Percentiles rank a stretch among this genome's conserved stretches.
These are phyloP conservation scores for Arremon aurantiirostris DNA, from an alignment of 2,797 vertebrate species.

Conservation along the genomic window DNA sequence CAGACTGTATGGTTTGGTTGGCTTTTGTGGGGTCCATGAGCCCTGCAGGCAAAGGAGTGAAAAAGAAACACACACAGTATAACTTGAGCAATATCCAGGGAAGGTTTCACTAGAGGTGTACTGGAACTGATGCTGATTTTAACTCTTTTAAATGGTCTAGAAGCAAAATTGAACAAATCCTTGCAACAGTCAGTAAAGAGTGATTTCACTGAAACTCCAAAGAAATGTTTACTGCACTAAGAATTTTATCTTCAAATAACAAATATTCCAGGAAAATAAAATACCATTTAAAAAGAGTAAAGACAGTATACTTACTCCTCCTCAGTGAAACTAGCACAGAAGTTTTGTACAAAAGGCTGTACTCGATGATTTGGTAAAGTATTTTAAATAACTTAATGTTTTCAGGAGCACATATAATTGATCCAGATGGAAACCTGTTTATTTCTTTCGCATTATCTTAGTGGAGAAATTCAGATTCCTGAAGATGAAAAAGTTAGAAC, in stretches of 20 bases:
- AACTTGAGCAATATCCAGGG: not conserved
- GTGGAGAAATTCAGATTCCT: slow-evolving; percentile 74
- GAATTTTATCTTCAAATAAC: not conserved
- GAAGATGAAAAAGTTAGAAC: slow-evolving; percentile 57
- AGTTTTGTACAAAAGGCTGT: not conserved
- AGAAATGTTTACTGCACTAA: not conserved
- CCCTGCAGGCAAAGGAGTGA: not conserved
- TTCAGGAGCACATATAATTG: slow-evolving; percentile 75
- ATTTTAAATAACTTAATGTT: slow-evolving; percentile 22
- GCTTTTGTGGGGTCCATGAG: not conserved
- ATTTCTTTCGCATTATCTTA: slow-evolving; percentile 78
- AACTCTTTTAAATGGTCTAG: not conserved
- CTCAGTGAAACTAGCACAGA: not conserved
- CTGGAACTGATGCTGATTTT: not conserved
- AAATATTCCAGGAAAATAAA: not conserved
- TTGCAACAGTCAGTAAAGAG: not conserved
- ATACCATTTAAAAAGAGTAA: not conserved
- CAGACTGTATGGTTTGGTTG: not conserved
- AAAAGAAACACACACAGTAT: not conserved
- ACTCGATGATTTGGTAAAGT: not conserved
- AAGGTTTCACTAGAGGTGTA: not conserved
- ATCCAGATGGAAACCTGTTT: slow-evolving; percentile 73
- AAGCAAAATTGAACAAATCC: not conserved
- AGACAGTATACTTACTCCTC: not conserved
- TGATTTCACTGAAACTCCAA: not conserved